Evolutionary conservation across 2,888 invertebrate genomes (phyloP), one percentile per base, ranked within the genome.

Genomic region (Neria commutata): DNA sequence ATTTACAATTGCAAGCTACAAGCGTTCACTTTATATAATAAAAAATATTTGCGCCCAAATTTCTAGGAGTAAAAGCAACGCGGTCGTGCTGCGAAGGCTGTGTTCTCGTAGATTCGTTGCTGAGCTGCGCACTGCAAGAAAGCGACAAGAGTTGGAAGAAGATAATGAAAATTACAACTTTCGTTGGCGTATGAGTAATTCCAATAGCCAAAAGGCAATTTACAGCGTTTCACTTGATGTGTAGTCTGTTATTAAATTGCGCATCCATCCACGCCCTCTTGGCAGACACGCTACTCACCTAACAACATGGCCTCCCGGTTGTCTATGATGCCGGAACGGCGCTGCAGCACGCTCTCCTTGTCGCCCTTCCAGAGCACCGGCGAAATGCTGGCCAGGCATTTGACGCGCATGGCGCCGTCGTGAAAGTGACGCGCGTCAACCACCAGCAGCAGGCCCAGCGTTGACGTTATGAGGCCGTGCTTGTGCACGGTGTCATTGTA

Each of bases 231-330:
- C n/a, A n/a, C n/a, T n/a, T n/a, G n/a, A n/a, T n/a, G n/a, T n/a
- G n/a, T n/a, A n/a, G n/a, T n/a, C n/a, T n/a, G n/a, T n/a, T n/a
- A n/a, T n/a, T n/a, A n/a, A n/a, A n/a, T n/a, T n/a, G n/a, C n/a
- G n/a, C n/a, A n/a, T n/a, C n/a, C n/a, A n/a, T n/a, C n/a, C n/a
- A n/a, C n/a, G n/a, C n/a, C n/a, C n/a, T n/a, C n/a, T n/a, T n/a
- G n/a, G n/a, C n/a, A 24, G 24, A 2, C 19, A 51, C 56, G 29
- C 49, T 49, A 70, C 85, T 84, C 80, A 87, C 87, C 87, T 69
- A 87, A 81, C 62, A 87, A 79, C 74, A 86, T 83, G 25, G 87
- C 87, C 75, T 87, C 87, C 65, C 87, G 82, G 78, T 86, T 85
- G 72, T 86, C 86, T 71, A 85, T 84, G 59, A 86, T 82, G 34